Evolutionary conservation across 37 sponge, comb jelly and placozoan species (phyloP), one percentile per base, ranked within the genome.

Genomic region (Beroe ovata): DNA sequence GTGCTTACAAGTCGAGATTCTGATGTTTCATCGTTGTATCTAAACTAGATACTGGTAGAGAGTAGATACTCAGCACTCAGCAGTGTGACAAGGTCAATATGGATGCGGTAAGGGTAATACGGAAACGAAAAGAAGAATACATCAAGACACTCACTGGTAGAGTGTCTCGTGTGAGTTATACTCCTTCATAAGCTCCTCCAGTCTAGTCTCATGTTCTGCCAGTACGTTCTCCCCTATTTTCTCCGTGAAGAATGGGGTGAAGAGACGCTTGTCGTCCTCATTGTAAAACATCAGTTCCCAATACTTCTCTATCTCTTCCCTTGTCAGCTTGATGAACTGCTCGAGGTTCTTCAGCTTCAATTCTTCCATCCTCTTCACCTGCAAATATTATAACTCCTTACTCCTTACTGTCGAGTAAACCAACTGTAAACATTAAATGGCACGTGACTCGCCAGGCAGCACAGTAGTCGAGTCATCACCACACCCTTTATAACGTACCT

Each of bases 251-350:
- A 88, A 93, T 4, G 93, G 92, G 19, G 71, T 19, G 69, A 95
- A 95, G 60, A 93, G 90, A 64, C 59, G 39, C 89, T 88, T 89
- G 89, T 95, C 94, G 4, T 93, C 89, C 16, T 33, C 66, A 1
- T 93, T 94, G 90, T 89, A 94, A 11, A 90, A 88, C 41, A 94
- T 94, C 34, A 89, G 58, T 81, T 94, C 94, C 96, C 96, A 95
- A 6, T 93, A 64, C 32, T 91, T 90, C 69, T 35, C 64, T 60
- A 95, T 91, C 88, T 95, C 94, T 2, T 61, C 81, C 18, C 93
- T 60, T 0, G 94, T 95, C 22, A 90, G 66, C 61, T 90, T 59
- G 69, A 93, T 91, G 88, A 95, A 94, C 60, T 29, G 89, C 19
- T 89, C 42, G 88, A 95, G 88, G 88, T 95, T 89, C 29, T 89